phyloP scores from a whole-genome alignment of 2,113 vertebrate genomes.

The Willisornis vidua region DNA sequence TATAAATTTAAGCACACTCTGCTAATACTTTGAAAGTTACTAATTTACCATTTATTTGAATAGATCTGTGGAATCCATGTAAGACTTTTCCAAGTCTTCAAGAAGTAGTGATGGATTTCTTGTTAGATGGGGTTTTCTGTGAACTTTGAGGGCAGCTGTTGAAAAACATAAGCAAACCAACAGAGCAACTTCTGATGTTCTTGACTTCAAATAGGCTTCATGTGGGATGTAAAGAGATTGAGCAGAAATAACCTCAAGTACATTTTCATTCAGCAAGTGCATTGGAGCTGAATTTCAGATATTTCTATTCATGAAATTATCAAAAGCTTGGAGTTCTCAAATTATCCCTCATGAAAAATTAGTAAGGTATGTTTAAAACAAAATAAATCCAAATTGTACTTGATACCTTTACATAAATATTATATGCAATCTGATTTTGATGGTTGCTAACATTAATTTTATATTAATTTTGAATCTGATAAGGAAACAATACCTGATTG shows the following conservation, averaged over 20 bases:
- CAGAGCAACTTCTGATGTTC: background rate
- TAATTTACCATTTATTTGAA: background rate
- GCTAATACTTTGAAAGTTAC: background rate
- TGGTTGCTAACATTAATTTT: background rate
- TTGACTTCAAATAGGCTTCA: background rate
- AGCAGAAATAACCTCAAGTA: background rate
- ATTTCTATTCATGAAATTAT: background rate
- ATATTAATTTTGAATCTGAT: background rate
- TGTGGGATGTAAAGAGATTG: background rate
- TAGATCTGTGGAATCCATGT: background rate
- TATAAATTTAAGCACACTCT: constrained; percentile 3
- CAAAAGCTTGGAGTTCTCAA: background rate
- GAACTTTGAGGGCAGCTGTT: background rate
- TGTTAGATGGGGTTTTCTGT: background rate
- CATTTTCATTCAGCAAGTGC: background rate
- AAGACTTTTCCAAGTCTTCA: background rate
- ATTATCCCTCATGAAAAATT: background rate
- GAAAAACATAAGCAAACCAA: background rate
- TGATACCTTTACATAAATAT: background rate
- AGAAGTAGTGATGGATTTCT: background rate
- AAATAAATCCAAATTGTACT: background rate
- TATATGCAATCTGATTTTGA: background rate
- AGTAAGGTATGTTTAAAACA: background rate
- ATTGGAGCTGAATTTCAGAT: background rate
- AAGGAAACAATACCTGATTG: background rate